Percentiles rank a stretch among this genome's conserved stretches.
phyloP scores from a whole-genome alignment of 2,888 invertebrate genomes.

The Nomada fabriciana region DNA sequence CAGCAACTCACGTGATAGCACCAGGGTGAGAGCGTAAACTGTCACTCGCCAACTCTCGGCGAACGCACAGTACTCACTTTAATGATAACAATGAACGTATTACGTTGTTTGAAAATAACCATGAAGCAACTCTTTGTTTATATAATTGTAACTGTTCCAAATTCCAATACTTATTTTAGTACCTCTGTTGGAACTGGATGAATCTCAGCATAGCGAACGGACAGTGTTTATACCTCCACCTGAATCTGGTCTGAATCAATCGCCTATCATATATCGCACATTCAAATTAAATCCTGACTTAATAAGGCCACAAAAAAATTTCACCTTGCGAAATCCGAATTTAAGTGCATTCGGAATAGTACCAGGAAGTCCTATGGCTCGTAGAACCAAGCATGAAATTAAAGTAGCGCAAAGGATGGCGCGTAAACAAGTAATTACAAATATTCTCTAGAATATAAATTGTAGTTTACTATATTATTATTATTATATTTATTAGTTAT shows the following conservation, averaged over 20 bases:
- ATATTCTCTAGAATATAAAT: no score
- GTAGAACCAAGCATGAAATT: constrained; percentile 97
- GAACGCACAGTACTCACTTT: no score
- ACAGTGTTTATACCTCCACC: constrained; percentile 98
- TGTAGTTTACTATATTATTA: no score
- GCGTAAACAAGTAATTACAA: constrained; percentile 84
- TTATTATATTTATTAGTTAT: no score
- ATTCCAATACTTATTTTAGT: constrained; percentile 65
- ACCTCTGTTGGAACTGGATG: constrained; percentile 91
- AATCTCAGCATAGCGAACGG: constrained; percentile 91
- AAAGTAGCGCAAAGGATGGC: constrained; percentile 95
- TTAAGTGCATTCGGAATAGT: constrained; percentile 83
- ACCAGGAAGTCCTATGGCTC: constrained; percentile 96
- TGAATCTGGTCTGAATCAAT: constrained; percentile 87
- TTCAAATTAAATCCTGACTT: constrained; percentile 88
- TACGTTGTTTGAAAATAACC: no score
- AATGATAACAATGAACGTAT: no score
- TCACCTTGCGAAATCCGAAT: constrained; percentile 79
- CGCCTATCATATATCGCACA: constrained; percentile 85
- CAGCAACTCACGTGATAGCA: no score
- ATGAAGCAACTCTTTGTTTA: no score
- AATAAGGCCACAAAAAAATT: constrained; percentile 84
- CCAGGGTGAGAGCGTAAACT: no score
- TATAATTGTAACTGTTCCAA: not conserved
- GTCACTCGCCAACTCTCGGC: no score